Conservation (phyloP, 2,797 vertebrate species). For the Sylvia borin region DNA sequence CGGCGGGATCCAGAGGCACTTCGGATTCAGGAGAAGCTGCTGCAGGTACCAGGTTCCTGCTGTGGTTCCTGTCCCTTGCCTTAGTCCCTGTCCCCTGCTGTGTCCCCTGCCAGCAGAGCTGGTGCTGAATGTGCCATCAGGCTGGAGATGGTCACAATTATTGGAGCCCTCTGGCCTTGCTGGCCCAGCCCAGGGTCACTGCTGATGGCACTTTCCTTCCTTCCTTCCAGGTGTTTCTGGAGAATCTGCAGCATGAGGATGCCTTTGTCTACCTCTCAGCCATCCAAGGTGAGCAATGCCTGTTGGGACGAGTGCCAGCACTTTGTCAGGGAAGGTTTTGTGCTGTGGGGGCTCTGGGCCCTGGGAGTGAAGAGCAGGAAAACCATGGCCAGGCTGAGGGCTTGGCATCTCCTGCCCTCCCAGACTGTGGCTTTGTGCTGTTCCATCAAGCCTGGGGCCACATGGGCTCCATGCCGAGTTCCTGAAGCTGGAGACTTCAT, state of each 20-base stretch:
- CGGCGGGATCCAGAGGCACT: constrained; percentile 71
- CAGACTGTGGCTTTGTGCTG: rapidly evolving
- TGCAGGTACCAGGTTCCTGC: constrained; percentile 72
- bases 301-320: rapidly evolving
- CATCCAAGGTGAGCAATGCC: constrained; percentile 86
- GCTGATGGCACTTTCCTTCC: background rate
- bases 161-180: background rate
- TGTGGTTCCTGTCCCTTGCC: background rate
- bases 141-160: rapidly evolving
- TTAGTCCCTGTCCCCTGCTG: background rate
- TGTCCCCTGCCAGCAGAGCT: background rate
- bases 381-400: background rate
- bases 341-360: background rate
- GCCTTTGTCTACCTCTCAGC: constrained; percentile 95
- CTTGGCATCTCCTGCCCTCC: background rate
- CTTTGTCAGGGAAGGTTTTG: background rate
- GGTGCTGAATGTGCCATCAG: rapidly evolving
- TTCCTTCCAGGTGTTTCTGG: constrained; percentile 87
- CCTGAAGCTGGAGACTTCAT: background rate
- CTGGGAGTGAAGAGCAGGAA: background rate
- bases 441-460: background rate
- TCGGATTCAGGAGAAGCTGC: constrained; percentile 80
- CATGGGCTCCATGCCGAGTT: rapidly evolving
- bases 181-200: rapidly evolving
- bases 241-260: constrained; percentile 91